Evolutionary conservation across 1,140 invertebrate species (phyloP).

Genomic region (Macrobrachium nipponense): DNA sequence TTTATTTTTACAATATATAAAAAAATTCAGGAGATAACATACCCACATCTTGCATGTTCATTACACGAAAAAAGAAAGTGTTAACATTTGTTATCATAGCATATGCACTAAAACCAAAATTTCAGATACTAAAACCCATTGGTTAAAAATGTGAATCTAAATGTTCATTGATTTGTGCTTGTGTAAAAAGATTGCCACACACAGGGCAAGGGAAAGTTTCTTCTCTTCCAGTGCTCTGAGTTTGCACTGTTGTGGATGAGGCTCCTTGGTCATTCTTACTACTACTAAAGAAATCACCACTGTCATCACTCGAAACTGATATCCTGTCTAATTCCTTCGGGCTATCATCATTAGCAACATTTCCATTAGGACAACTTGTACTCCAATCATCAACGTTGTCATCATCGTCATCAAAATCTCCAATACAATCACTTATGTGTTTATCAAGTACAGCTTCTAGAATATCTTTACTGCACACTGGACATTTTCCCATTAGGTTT

Average conservation of each 20-base stretch:
- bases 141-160: constrained; percentile 38
- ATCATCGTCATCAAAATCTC: constrained; percentile 36
- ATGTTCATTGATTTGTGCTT: constrained; percentile 27
- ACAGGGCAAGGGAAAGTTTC: constrained; percentile 34
- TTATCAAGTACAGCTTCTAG: constrained; percentile 26
- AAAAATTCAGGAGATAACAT: too few species aligned
- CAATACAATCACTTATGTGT: constrained; percentile 42
- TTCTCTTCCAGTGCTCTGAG: neutral
- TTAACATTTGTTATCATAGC: too few species aligned
- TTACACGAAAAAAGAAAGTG: too few species aligned
- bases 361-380: neutral
- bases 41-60: too few species aligned
- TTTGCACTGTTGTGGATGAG: neutral
- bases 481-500: constrained; percentile 18
- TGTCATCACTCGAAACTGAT: neutral
- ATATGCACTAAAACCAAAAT: too few species aligned
- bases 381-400: neutral
- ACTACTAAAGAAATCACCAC: neutral
- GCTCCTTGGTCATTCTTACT: neutral
- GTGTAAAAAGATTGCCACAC: constrained; percentile 25
- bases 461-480: constrained; percentile 29
- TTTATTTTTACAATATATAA: too few species aligned
- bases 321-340: neutral
- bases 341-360: neutral
- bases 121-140: too few species aligned